Evolutionary conservation across 2,888 invertebrate genomes (phyloP).

Genomic region (Tupiocoris notatus): DNA sequence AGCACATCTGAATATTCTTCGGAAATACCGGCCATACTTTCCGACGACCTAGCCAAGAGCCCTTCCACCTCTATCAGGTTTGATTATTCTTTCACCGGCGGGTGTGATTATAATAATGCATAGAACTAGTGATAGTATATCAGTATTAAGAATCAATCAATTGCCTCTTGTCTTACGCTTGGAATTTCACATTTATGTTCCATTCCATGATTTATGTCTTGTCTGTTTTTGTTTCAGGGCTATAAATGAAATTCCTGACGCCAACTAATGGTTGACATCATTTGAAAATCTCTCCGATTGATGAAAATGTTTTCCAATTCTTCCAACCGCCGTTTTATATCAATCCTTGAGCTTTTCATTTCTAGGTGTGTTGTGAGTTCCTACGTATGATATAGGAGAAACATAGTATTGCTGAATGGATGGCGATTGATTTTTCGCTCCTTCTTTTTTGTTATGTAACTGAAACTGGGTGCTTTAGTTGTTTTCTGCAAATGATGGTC

Average conservation of each 20-base stretch:
- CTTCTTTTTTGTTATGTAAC: too few species aligned
- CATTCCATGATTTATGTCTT: background rate
- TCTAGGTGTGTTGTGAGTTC: too few species aligned
- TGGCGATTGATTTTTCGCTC: too few species aligned
- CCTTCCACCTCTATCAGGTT: constrained; percentile 30
- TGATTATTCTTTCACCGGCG: background rate
- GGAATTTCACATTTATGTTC: background rate
- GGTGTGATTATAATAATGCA: background rate
- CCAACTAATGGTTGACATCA: constrained; percentile 20
- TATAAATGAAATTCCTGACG: constrained; percentile 30
- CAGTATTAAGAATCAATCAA: background rate
- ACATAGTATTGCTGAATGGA: too few species aligned
- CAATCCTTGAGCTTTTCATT: too few species aligned
- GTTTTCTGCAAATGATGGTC: too few species aligned
- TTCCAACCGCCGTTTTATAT: too few species aligned
- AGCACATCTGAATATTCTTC: constrained; percentile 68
- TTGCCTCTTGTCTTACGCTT: background rate
- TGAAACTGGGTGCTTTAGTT: too few species aligned
- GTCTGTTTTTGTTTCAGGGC: constrained; percentile 25
- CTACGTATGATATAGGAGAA: too few species aligned
- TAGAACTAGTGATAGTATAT: background rate
- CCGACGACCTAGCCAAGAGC: constrained; percentile 6
- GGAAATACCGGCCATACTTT: constrained; percentile 46
- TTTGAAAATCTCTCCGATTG: too few species aligned
- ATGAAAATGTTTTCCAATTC: too few species aligned